Evolutionary conservation across 2,113 vertebrate genomes (phyloP).

Genomic region (Rhinolophus ferrumequinum): DNA sequence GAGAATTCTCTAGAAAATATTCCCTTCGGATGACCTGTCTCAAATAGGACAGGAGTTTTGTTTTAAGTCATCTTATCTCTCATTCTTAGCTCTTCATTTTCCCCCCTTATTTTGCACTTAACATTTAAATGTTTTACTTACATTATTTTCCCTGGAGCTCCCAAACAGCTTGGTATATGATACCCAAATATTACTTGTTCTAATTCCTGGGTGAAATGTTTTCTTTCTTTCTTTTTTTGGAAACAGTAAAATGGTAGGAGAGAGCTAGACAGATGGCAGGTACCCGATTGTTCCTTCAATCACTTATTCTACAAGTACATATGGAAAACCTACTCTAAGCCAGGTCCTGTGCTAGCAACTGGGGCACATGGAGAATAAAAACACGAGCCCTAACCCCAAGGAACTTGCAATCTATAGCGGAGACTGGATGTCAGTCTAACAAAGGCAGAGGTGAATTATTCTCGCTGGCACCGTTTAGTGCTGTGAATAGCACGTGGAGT

Average conservation of each 20-base stretch:
- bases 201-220: neutral
- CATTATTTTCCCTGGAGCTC: neutral
- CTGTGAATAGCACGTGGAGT: neutral
- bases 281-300: neutral
- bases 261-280: neutral
- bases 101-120: neutral
- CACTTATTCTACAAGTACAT: neutral
- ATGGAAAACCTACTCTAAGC: neutral
- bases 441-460: neutral
- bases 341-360: neutral
- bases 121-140: neutral
- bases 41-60: neutral
- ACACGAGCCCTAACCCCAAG: neutral
- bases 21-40: neutral
- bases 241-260: neutral
- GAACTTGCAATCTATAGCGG: neutral
- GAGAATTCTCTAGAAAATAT: neutral
- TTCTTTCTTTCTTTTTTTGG: neutral
- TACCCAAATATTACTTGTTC: neutral
- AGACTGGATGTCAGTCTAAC: neutral
- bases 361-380: neutral
- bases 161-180: neutral
- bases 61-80: neutral
- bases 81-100: neutral
- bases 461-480: neutral